Evolutionary conservation across 1,140 invertebrate species (phyloP).

Genomic region (Paralvinella palmiformis): DNA sequence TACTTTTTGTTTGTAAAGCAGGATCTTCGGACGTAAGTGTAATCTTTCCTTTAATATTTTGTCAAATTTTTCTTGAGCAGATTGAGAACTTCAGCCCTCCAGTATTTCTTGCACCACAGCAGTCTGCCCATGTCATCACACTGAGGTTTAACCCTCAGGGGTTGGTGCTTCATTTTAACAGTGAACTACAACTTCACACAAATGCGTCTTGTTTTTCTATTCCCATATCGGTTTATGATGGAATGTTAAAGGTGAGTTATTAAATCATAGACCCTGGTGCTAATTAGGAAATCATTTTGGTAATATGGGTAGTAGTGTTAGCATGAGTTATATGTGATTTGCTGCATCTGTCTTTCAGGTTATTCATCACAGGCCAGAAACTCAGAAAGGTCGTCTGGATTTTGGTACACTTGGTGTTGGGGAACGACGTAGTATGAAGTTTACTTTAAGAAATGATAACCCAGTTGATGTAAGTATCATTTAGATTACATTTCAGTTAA

Average conservation of each 20-base stretch:
- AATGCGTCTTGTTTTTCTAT: constrained; percentile 68
- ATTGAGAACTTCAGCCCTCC: constrained; percentile 50
- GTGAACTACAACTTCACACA: constrained; percentile 62
- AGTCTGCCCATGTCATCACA: constrained; percentile 56
- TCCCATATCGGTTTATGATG: constrained; percentile 69
- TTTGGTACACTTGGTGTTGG: constrained; percentile 69
- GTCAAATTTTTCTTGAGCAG: constrained; percentile 27
- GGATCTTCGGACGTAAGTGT: neutral
- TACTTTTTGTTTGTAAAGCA: neutral
- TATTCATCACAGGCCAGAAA: constrained; percentile 51
- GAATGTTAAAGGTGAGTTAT: constrained; percentile 56
- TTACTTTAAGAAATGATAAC: constrained; percentile 70
- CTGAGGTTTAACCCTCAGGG: constrained; percentile 56
- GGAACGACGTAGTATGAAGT: constrained; percentile 62
- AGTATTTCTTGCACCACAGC: constrained; percentile 58
- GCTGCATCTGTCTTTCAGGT: constrained; percentile 37
- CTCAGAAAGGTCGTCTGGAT: constrained; percentile 58
- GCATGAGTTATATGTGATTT: constrained; percentile 13
- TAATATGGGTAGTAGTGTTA: constrained; percentile 9
- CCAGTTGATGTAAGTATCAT: constrained; percentile 62
- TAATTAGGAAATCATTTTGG: neutral
- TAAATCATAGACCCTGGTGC: neutral
- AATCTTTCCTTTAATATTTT: neutral
- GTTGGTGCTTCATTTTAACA: constrained; percentile 60
- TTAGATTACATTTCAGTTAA: too few relatives aligned